Evolutionary conservation across 2,113 vertebrate genomes (phyloP).

Genomic region (western clawed frog (Xenopus tropicalis)): UCB_Xtro_10.0 CM004447.2:124474501-124475000

Average conservation of each 20-base stretch:
- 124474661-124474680: constrained; percentile 32
- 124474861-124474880: too few species aligned
- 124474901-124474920: too few species aligned
- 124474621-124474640: constrained; percentile 13
- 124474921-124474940: too few species aligned
- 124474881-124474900: too few species aligned
- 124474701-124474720: neutral
- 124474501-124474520: too few species aligned
- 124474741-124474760: constrained; percentile 30
- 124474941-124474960: too few species aligned
- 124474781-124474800: constrained; percentile 10
- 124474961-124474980: too few species aligned
- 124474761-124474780: constrained; percentile 13
- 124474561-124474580: constrained; percentile 16
- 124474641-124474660: constrained; percentile 42
- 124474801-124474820: constrained; percentile 1
- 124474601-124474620: constrained; percentile 32
- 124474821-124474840: neutral
- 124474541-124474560: constrained; percentile 21
- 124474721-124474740: constrained; percentile 16
- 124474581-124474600: constrained; percentile 23
- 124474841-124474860: too few species aligned
- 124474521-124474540: neutral
- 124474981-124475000: too few species aligned
- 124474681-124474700: constrained; percentile 18